Base-by-base conservation (phyloP, 2,113 vertebrate species). In the Sprattus sprattus region DNA sequence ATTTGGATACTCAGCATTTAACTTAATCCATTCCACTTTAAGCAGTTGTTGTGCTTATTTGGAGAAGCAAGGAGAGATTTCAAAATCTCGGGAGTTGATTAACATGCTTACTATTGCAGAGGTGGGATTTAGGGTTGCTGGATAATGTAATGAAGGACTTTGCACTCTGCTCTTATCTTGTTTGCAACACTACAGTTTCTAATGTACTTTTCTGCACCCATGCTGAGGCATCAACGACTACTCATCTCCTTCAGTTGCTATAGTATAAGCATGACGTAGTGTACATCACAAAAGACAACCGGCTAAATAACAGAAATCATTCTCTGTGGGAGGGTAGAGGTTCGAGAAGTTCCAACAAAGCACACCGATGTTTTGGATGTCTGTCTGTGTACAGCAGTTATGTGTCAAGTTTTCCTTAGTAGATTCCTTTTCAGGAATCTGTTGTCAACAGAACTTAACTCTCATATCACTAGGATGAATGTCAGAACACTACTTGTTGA, bases 121-220 rank as follows among this genome's bases (percentile, higher is more conserved):
- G 4, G 25, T 39, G 71, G 71, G 32, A 78, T 11, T 78, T 39
- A 15, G 71, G 71, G 71, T 78, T 39, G 11, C 71, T 78, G 32
- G 28, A 39, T 78, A 13, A 78, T 78, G 28, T 44, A 78, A 78
- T 32, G n/a, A 71, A 78, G 39, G 71, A 78, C 71, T 78, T 78
- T 78, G 32, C 28, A 78, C 71, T 15, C 71, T 39, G 28, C 71
- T 78, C 28, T 78, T 15, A 78, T 39, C 32, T 39, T 5, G 28
- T 78, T 15, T 78, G 71, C 32, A 39, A 18, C 71, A 39, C 15
- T 78, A 32, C 71, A 16, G 71, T 78, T 28, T 13, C 28, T 71
- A 18, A 39, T 11, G 28, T 15, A 15, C 71, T 78, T 32, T 28
- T 78, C 71, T 16, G n/a, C n/a, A 67, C 64, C 15, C 20, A 25